Evolutionary conservation across 2,797 vertebrate species (phyloP).

Genomic region (Lophotriccus pileatus): DNA sequence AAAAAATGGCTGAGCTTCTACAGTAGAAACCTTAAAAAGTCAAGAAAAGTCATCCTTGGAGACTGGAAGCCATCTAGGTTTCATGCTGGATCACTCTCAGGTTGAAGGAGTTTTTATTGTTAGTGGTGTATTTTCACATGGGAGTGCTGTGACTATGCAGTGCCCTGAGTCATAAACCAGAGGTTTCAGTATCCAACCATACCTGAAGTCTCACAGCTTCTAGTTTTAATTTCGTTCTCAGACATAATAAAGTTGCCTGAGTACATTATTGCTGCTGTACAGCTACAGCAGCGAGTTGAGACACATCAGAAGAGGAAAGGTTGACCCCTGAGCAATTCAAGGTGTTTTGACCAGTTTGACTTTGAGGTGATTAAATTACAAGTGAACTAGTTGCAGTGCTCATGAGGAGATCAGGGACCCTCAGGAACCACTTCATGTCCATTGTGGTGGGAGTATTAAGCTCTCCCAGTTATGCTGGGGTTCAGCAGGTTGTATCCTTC

Average conservation of each 20-base stretch:
- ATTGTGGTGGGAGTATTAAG: not conserved
- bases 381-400: not conserved
- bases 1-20: not conserved
- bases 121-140: not conserved
- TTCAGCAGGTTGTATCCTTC: not conserved
- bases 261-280: not conserved
- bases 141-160: not conserved
- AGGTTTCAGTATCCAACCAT: not conserved
- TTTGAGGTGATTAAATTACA: not conserved
- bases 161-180: not conserved
- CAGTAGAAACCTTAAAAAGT: not conserved
- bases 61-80: not conserved
- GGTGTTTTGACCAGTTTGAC: not conserved
- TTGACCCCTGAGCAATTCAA: not conserved
- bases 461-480: not conserved
- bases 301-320: not conserved
- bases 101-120: conserved; percentile 1
- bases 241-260: not conserved
- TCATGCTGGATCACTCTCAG: not conserved
- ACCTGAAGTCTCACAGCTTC: not conserved
- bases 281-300: not conserved
- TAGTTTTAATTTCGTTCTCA: conserved; percentile 1
- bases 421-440: not conserved
- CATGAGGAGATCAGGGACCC: not conserved
- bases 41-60: not conserved